Base-by-base conservation (phyloP, 2,113 vertebrate species). In the Sebastes schlegelii region DNA sequence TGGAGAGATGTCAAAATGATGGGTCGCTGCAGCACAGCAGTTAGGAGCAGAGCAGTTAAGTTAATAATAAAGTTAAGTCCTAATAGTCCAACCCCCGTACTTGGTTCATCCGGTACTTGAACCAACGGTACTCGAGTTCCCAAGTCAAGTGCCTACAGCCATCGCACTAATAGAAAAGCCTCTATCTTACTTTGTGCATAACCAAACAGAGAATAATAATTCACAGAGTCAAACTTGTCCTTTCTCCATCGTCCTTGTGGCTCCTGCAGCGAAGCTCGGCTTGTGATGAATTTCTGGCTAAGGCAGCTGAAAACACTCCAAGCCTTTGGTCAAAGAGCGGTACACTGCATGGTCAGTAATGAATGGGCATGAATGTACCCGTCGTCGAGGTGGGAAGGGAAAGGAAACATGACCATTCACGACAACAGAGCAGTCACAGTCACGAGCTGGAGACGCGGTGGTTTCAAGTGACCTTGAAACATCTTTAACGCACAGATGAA, bases 271-370 rank as follows among this genome's bases (percentile, higher is more conserved):
- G 10, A 51, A 45, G 54, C 42, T 70, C 63, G 8, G 72, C n/a
- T 21, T 19, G 42, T 66, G 26, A 73, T 75, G 40, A 45, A 45
- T 80, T 58, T 62, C 46, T 77, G 79, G 23, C 70, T 34, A 9
- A 1, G 0, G 67, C 55, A 40, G 70, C 60, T 49, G 70, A 64
- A 82, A 82, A 57, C 48, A 14, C 43, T 62, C 45, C 69, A 48
- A 17, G 62, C 55, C 21, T 26, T 1, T 2, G 63, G 17, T 66
- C 69, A 79, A 73, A 19, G 45, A 19, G 45, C 55, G 57, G 40
- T 69, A 73, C 74, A 8, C 21, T 21, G 9, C 26, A 42, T 65
- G 72, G 40, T 55, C 52, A 55, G 67, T 17, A 43, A 21, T 70
- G 46, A 69, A 45, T 34, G 45, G 73, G 61, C 46, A 13, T 48